Evolutionary conservation across 1,140 invertebrate genomes (phyloP).

Genomic region (Propsilocerus akamusi): DNA sequence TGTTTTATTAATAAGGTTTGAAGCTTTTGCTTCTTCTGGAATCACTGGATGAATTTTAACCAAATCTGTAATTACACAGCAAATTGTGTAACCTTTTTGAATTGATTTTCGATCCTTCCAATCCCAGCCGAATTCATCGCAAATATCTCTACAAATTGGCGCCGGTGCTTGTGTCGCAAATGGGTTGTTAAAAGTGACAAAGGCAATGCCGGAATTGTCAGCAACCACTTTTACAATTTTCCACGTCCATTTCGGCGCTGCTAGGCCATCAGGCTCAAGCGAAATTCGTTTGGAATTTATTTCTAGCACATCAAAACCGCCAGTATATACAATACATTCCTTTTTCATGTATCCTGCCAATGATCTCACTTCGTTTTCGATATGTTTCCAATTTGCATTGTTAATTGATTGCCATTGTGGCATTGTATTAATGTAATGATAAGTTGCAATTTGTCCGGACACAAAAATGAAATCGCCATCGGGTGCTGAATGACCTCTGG

Average conservation of each 20-base stretch:
- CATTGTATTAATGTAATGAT: slow-evolving; percentile 30
- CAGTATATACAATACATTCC: slow-evolving; percentile 22
- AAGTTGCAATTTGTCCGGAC: slow-evolving; percentile 27
- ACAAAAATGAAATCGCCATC: slow-evolving; percentile 30
- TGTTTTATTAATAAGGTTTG: too few relatives aligned
- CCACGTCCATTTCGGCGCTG: slow-evolving; percentile 27
- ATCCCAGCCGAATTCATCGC: slow-evolving; percentile 14
- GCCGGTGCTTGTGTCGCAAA: slow-evolving; percentile 7
- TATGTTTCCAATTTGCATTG: slow-evolving; percentile 27
- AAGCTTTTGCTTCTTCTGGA: too few relatives aligned
- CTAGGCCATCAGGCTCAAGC: slow-evolving; percentile 12
- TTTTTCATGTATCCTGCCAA: slow-evolving; percentile 11
- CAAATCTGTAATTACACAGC: slow-evolving; percentile 21
- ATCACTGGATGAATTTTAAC: too few relatives aligned
- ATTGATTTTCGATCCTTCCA: slow-evolving; percentile 14
- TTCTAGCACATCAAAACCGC: slow-evolving; percentile 19
- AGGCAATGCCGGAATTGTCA: slow-evolving; percentile 22
- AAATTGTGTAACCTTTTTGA: slow-evolving; percentile 22
- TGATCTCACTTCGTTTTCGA: slow-evolving; percentile 23
- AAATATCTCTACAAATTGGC: slow-evolving; percentile 21
- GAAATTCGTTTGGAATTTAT: slow-evolving; percentile 14
- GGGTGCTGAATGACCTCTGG: slow-evolving; percentile 31
- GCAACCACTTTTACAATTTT: slow-evolving; percentile 24
- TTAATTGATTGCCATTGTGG: slow-evolving; percentile 34
- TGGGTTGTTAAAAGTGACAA: slow-evolving; percentile 30